Percentiles rank a stretch among this genome's conserved stretches.
phyloP scores from a whole-genome alignment of 2,113 vertebrate genomes.

The Stegostoma tigrinum region DNA sequence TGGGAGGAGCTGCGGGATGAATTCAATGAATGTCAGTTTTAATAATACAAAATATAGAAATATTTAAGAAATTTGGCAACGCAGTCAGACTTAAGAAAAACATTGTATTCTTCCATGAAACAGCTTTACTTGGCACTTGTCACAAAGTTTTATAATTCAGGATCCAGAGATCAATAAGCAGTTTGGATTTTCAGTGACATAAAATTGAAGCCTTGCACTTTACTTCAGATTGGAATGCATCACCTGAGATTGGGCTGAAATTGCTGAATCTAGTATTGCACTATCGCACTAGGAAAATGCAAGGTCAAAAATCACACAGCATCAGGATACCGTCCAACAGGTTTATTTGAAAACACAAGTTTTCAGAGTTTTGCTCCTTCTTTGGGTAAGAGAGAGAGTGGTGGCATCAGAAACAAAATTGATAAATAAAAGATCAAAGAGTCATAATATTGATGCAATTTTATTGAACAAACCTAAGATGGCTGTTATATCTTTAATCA shows the following conservation, averaged over 20 bases:
- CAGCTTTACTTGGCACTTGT: neutral
- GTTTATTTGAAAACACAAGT: no score
- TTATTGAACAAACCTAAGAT: no score
- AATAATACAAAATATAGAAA: neutral
- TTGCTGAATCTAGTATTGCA: no score
- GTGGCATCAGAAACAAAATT: no score
- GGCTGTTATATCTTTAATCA: no score
- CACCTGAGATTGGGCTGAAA: neutral
- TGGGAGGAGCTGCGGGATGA: neutral
- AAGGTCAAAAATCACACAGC: neutral
- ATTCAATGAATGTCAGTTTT: neutral
- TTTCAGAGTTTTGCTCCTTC: no score
- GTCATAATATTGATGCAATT: no score
- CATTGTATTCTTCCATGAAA: neutral
- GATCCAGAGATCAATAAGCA: neutral
- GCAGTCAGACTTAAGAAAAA: neutral
- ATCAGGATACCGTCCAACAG: no score
- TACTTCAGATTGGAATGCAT: neutral
- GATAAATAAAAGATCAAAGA: no score
- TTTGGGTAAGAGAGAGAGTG: no score
- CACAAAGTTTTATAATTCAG: neutral
- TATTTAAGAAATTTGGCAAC: neutral
- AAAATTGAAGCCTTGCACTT: neutral
- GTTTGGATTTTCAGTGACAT: neutral
- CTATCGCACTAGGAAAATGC: neutral